Evolutionary conservation across 2,888 invertebrate genomes (phyloP), one percentile per base, ranked within the genome.

Genomic region (Apodemia hepburni): DNA sequence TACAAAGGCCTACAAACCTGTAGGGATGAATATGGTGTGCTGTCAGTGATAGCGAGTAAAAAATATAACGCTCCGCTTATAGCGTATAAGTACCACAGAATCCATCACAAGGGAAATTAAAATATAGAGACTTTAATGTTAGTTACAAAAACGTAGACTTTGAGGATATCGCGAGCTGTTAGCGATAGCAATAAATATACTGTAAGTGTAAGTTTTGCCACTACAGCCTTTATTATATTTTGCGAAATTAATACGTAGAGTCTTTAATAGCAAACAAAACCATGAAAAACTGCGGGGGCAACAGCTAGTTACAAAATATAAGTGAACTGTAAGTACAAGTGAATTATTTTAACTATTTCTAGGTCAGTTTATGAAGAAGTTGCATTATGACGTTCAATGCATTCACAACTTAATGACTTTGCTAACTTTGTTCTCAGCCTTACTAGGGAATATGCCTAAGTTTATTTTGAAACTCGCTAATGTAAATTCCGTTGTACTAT

Each of bases 101-200:
- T 84, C 85, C 81, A 83, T 76, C 79, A 75, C 78, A 83, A 76
- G 77, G 68, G 66, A 76, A 79, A 80, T 82, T 82, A 80, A 78
- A 82, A 81, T 79, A 78, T 79, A 65, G 74, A 72, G 74, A 75
- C 73, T 74, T 74, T 75, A 76, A 78, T 78, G 73, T 72, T 71
- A 73, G 75, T 73, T 65, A 73, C 70, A 70, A 70, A 71, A 71
- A 73, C 9, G 12, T 22, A 51, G 11, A 51, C 72, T 67, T 69
- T 57, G 60, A 66, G 61, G 64, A 60, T 58, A n/a, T 58, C 3
- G 66, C 64, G 61, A 18, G 71, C 68, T n/a, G 7, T 0, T 7
- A 66, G 51, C 73, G 62, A 0, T 0, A 72, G 79, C 78, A 76
- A 58, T 49, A 60, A 38, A 12, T 38, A 12, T 12, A 12, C 38